Percentiles rank a stretch among this genome's conserved stretches.
phyloP scores from a whole-genome alignment of 2,113 vertebrate genomes.

The Toxotes chatareus region DNA sequence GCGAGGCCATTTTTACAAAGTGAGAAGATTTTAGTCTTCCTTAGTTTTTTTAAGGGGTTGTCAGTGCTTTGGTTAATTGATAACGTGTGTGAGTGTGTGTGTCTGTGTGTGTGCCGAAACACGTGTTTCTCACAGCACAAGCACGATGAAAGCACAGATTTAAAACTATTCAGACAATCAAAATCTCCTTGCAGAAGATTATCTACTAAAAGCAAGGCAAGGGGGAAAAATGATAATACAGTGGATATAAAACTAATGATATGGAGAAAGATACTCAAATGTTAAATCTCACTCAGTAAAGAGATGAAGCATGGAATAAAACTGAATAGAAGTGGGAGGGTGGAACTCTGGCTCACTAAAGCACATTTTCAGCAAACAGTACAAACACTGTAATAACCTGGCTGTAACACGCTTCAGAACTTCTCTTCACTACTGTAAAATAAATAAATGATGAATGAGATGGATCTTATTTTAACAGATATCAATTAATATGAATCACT shows the following conservation, averaged over 20 bases:
- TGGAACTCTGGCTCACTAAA: background rate
- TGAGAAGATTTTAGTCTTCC: background rate
- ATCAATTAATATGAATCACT: background rate
- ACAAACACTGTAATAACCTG: background rate
- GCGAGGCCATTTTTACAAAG: background rate
- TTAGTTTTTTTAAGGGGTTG: slow-evolving; percentile 8
- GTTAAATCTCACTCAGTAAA: slow-evolving; percentile 25
- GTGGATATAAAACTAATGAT: slow-evolving; percentile 23
- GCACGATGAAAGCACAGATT: slow-evolving; percentile 1
- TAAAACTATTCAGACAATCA: slow-evolving; percentile 3
- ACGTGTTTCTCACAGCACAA: background rate
- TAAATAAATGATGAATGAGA: background rate
- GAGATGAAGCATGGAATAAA: background rate
- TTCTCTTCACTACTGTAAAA: background rate
- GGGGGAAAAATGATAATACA: background rate
- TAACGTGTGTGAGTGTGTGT: background rate
- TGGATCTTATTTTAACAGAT: background rate
- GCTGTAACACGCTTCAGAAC: background rate
- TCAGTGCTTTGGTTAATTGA: slow-evolving; percentile 12
- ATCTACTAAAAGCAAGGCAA: background rate
- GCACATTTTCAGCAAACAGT: slow-evolving; percentile 21
- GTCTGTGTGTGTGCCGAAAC: background rate
- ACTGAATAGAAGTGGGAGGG: background rate
- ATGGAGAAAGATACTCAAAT: slow-evolving; percentile 24
- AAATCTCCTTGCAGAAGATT: background rate